Base-by-base conservation (phyloP, 2,888 invertebrate genomes). In the Scaptomyza parva region DNA sequence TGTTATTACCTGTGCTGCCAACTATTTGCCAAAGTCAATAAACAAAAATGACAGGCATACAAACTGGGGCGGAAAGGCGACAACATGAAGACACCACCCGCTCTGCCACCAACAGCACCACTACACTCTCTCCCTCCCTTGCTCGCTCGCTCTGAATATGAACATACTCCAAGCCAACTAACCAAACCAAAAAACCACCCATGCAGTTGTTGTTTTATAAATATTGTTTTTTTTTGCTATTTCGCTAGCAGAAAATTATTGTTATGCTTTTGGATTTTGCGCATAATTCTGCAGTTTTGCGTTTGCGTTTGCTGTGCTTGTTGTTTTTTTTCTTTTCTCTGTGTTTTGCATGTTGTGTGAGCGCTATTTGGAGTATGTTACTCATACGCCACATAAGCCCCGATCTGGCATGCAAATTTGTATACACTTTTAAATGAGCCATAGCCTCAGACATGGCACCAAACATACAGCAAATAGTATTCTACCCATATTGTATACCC, bases 21-120 rank as follows among this genome's bases (percentile, higher is more conserved):
- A 88, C 88, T 87, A 85, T 85, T 82, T 82, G 78, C 86, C 66
- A 88, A 87, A 85, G 85, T 85, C 85, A 85, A 85, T 85, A 85
- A 88, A 85, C 86, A 61, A 87, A 84, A 81, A 78, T 84, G 88
- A 77, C 87, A 73, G 75, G 57, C 67, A 50, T 44, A 59, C 61
- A 58, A 44, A 44, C 45, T 58, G 55, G 39, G 59, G 57, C 41
- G 68, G 52, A 53, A 57, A 65, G 72, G 63, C 67, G 76, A 62
- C 64, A 72, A 55, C 48, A 43, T 72, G 58, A 20, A 73, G 44
- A 70, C 73, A 50, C 51, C 45, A 14, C 4, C 33, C 33, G n/a
- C 61, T n/a, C n/a, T n/a, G n/a, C 24, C 47, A 54, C 30, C 17
- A 22, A 22, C 35, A 52, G 54, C 43, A 35, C 33, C 30, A 8